Evolutionary conservation across 2,113 vertebrate species (phyloP).

Genomic region (Noturus placidus): DNA sequence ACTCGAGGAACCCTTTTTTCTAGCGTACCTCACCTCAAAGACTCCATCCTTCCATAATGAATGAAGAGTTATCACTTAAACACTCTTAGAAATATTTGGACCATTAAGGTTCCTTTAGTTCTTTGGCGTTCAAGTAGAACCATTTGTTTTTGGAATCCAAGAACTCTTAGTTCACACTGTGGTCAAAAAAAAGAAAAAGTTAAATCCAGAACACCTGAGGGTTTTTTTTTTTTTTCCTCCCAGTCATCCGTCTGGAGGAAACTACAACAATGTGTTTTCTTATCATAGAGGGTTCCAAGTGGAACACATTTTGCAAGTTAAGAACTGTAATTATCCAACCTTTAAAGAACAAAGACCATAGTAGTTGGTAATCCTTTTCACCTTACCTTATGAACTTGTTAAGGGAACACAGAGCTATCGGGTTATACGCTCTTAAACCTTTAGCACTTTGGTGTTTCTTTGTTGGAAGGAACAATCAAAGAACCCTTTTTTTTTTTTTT

Average conservation of each 20-base stretch:
- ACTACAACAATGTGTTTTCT: background rate
- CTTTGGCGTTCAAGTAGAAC: background rate
- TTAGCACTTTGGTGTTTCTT: background rate
- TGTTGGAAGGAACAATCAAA: background rate
- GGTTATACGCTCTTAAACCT: background rate
- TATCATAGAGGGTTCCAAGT: background rate
- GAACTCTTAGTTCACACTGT: background rate
- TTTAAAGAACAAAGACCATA: background rate
- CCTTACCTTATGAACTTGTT: background rate
- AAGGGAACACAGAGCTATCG: background rate
- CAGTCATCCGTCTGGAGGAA: background rate
- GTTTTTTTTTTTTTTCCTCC: background rate
- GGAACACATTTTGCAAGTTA: background rate
- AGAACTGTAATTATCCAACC: background rate
- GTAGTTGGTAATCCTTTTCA: background rate
- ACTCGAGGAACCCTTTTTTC: background rate
- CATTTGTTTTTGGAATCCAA: background rate
- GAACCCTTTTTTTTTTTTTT: background rate
- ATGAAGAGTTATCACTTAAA: background rate
- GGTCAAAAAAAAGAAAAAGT: background rate
- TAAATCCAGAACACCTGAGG: background rate
- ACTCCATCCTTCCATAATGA: background rate
- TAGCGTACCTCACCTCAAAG: background rate
- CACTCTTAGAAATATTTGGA: background rate
- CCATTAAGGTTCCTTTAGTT: background rate